Evolutionary conservation across 2,797 vertebrate species (phyloP), one percentile per base, ranked within the genome.

Genomic region (Lutjanus campechanus): DNA sequence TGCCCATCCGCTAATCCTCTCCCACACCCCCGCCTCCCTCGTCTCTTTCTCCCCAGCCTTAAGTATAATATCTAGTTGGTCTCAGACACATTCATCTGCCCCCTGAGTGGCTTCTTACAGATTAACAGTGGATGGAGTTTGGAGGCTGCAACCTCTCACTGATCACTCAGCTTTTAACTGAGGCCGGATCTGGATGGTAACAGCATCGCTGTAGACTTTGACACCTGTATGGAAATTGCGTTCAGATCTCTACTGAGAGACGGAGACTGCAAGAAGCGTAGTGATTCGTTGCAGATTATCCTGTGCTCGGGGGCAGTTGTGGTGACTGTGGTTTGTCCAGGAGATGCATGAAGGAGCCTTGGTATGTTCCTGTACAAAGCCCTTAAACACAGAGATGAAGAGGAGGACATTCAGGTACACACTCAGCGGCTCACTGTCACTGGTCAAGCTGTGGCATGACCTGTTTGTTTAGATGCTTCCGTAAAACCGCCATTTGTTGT

Each of bases 311-410:
- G 80, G 67, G 69, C 86, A 78, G 76, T 85, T 91, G 91, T 43
- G 89, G 90, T 77, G 84, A 74, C 85, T 73, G 92, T 78, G 92
- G 88, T 93, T 91, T 90, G 81, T 86, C 82, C 87, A 74, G 91
- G 94, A 93, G 90, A 95, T 95, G 93, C 90, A 69, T 90, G 89
- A 91, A 91, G 90, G 86, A 89, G 77, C 76, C 70, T 64, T 89
- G 92, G 69, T 80, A 96, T 96, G 96, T 96, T 96, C 87, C 93
- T 95, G 80, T 96, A 96, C 91, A 93, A 95, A 91, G 92, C 94
- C 80, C 95, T 96, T 93, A 95, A 93, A 91, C 93, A 94, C 90
- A 87, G 93, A 90, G 95, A 95, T 90, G 96, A 96, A 82, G 95
- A 95, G 77, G 94, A 95, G 59, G 84, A 93, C 79, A 11, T 85